Evolutionary conservation across 2,797 vertebrate species (phyloP).

Genomic region (Neostethus bicornis): DNA sequence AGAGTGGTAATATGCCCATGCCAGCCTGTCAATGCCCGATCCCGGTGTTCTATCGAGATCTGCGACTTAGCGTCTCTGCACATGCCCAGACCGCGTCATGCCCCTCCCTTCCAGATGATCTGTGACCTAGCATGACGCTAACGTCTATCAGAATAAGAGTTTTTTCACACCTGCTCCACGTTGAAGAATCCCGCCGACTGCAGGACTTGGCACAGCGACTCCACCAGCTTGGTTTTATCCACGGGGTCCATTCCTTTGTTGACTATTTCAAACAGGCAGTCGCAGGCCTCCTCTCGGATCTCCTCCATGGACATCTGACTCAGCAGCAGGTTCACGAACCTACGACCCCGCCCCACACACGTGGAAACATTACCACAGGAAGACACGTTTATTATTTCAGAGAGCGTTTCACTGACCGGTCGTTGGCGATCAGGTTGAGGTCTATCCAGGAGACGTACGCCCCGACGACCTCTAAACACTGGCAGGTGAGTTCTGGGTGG

Average conservation of each 20-base stretch:
- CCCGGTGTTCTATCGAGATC: no score
- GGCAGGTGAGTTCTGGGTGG: slow-evolving; percentile 96
- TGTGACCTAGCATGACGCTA: no score
- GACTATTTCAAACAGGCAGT: slow-evolving; percentile 97
- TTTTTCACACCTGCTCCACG: slow-evolving; percentile 92
- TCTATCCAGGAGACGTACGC: slow-evolving; percentile 98
- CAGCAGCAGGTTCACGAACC: slow-evolving; percentile 97
- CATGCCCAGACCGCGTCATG: no score
- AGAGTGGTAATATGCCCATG: no score
- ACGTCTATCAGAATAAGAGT: no score
- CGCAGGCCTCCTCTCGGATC: slow-evolving; percentile 95
- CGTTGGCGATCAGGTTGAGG: slow-evolving; percentile 96
- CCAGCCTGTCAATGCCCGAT: no score
- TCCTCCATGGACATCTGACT: slow-evolving; percentile 98
- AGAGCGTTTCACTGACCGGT: slow-evolving; percentile 79
- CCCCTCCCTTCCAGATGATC: no score
- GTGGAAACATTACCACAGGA: no score
- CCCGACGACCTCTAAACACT: slow-evolving; percentile 98
- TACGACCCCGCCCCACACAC: no score
- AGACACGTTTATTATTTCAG: no score
- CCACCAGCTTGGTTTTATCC: slow-evolving; percentile 97
- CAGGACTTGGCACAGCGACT: slow-evolving; percentile 93
- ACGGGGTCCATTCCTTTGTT: slow-evolving; percentile 98
- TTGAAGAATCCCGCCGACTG: slow-evolving; percentile 96
- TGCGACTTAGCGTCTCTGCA: no score